These are phyloP conservation scores for Epicauta chinensis DNA, from an alignment of 1,140 invertebrate species.

Conservation along the genomic window DNA sequence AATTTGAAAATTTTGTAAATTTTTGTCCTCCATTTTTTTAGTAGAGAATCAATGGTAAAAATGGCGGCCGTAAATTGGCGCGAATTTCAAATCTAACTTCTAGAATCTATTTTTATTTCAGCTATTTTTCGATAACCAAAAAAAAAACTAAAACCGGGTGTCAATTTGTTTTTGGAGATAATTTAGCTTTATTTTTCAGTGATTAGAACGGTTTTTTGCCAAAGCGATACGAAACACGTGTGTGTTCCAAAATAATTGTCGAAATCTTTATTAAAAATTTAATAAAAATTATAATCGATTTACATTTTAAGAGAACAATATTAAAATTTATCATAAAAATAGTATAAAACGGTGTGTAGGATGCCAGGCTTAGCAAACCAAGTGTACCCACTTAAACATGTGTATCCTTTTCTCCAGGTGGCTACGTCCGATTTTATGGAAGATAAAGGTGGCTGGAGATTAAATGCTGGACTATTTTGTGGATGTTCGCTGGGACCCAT, in stretches of 20 bases:
- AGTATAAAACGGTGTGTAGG: constrained; percentile 32
- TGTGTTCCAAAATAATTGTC: too few species aligned
- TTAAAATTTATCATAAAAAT: neutral
- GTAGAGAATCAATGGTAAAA: constrained; percentile 31
- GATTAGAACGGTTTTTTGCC: too few species aligned
- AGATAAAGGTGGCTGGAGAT: constrained; percentile 32
- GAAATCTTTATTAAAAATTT: too few species aligned
- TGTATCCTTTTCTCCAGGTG: constrained; percentile 45
- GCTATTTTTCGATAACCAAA: neutral
- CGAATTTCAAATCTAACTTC: constrained; percentile 28
- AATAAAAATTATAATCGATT: too few species aligned
- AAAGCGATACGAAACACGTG: too few species aligned
- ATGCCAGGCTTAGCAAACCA: constrained; percentile 39
- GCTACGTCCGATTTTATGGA: constrained; percentile 36
- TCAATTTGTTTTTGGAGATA: neutral
- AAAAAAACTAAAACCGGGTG: too few species aligned
- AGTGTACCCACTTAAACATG: constrained; percentile 41
- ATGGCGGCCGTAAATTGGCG: constrained; percentile 36
- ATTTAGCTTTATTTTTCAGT: too few species aligned
- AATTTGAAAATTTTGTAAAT: constrained; percentile 14
- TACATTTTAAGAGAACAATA: neutral
- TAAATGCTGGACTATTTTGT: constrained; percentile 49
- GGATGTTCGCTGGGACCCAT: constrained; percentile 48
- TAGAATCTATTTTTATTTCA: neutral
- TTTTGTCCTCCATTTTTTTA: constrained; percentile 12